phyloP scores from a whole-genome alignment of 1,140 invertebrate genomes.

The Cydia fagiglandana region DNA sequence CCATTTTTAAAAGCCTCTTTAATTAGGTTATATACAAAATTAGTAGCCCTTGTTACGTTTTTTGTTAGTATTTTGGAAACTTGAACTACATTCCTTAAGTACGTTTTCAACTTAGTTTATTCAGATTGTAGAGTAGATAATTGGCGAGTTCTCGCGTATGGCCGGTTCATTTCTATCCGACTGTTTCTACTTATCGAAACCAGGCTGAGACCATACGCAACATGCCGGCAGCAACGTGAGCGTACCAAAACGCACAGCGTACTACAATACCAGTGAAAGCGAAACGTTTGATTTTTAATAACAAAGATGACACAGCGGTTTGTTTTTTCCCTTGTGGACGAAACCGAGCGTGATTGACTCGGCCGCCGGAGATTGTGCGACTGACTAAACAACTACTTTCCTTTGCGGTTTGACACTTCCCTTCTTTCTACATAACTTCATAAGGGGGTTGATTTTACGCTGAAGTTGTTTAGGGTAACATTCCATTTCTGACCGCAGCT shows the following conservation, averaged over 20 bases:
- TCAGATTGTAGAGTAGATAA: no score
- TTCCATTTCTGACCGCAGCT: no score
- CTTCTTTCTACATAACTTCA: neutral
- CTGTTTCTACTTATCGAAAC: neutral
- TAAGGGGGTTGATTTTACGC: neutral
- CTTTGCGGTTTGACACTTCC: slow-evolving; percentile 7
- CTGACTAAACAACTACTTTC: slow-evolving; percentile 6
- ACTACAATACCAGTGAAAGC: slow-evolving; percentile 68
- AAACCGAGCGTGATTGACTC: slow-evolving; percentile 37
- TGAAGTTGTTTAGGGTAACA: neutral
- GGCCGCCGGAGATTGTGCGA: slow-evolving; percentile 7
- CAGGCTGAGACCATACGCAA: neutral
- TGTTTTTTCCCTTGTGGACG: slow-evolving; percentile 45
- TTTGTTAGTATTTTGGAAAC: no score
- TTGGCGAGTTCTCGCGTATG: no score
- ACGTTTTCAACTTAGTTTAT: no score
- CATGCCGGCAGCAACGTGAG: neutral
- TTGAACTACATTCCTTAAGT: no score
- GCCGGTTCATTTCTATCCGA: neutral
- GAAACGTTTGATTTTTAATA: slow-evolving; percentile 71
- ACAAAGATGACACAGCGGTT: slow-evolving; percentile 72
- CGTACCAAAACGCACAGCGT: slow-evolving; percentile 38
- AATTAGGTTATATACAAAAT: no score
- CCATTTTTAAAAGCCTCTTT: no score
- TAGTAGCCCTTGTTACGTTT: no score